These are phyloP conservation scores for Saturnia pavonia DNA, from an alignment of 2,888 invertebrate genomes.

Conservation along the genomic window DNA sequence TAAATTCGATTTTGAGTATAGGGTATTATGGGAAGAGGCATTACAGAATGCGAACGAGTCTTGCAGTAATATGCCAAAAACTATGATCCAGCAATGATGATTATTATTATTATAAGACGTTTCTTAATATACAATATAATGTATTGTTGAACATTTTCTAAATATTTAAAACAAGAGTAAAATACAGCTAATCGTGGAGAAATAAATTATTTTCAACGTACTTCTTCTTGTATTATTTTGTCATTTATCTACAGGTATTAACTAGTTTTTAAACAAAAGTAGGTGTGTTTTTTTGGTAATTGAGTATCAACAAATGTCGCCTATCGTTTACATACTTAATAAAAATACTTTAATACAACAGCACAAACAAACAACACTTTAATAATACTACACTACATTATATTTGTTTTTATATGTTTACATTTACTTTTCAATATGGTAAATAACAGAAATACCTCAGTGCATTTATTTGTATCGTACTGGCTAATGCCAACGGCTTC, in stretches of 20 bases:
- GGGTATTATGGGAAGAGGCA: slow-evolving; percentile 64
- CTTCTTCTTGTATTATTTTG: slow-evolving; percentile 55
- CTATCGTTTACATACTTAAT: neutral
- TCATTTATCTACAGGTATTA: neutral
- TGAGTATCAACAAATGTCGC: neutral
- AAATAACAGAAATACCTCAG: too few species aligned
- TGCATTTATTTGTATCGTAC: too few species aligned
- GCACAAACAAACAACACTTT: too few species aligned
- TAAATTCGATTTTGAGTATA: slow-evolving; percentile 40
- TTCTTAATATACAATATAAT: slow-evolving; percentile 78
- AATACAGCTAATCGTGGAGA: slow-evolving; percentile 75
- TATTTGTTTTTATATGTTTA: too few species aligned
- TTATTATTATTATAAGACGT: slow-evolving; percentile 59
- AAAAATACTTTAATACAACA: too few species aligned
- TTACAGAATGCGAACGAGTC: slow-evolving; percentile 51
- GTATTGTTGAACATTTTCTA: slow-evolving; percentile 80
- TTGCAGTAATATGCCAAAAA: slow-evolving; percentile 80
- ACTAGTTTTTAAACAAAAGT: neutral
- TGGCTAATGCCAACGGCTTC: too few species aligned
- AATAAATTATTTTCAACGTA: slow-evolving; percentile 80
- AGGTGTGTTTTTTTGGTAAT: neutral
- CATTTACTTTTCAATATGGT: too few species aligned
- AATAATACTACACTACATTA: too few species aligned
- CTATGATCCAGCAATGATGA: slow-evolving; percentile 76
- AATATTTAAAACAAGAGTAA: slow-evolving; percentile 75